Conservation (phyloP, 2,888 invertebrate genomes). For the Eilema sororculum region DNA sequence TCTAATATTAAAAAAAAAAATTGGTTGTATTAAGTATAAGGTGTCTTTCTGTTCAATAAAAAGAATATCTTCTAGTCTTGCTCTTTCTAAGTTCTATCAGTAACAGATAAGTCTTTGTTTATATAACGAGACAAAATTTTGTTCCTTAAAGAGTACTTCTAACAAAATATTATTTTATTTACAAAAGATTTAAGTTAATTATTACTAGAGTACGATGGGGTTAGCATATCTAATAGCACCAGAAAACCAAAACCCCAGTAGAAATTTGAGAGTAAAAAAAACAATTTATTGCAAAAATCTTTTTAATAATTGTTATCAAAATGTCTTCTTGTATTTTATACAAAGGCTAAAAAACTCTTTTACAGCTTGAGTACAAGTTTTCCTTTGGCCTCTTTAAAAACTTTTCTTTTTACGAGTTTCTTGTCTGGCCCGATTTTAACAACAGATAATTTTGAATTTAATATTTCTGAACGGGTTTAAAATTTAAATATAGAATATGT, state of each 20-base stretch:
- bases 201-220: too few relatives aligned
- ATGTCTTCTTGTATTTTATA: background rate
- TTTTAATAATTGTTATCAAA: conserved; percentile 2
- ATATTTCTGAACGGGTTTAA: background rate
- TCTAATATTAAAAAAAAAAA: too few relatives aligned
- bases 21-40: too few relatives aligned
- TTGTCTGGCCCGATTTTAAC: conserved; percentile 17
- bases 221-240: too few relatives aligned
- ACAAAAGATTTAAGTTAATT: too few relatives aligned
- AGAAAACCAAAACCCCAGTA: background rate
- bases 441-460: conserved; percentile 12
- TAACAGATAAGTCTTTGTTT: too few relatives aligned
- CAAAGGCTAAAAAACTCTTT: conserved; percentile 6
- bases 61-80: too few relatives aligned
- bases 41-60: too few relatives aligned
- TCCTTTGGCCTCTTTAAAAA: conserved; percentile 11
- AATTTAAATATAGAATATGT: conserved; percentile 4
- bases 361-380: conserved; percentile 3
- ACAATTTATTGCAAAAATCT: background rate
- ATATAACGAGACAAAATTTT: too few relatives aligned
- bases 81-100: too few relatives aligned
- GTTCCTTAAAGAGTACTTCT: too few relatives aligned
- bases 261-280: background rate
- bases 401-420: conserved; percentile 7
- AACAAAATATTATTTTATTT: too few relatives aligned